phyloP scores from a whole-genome alignment of 1,140 invertebrate genomes.

The Hypothenemus hampei region DNA sequence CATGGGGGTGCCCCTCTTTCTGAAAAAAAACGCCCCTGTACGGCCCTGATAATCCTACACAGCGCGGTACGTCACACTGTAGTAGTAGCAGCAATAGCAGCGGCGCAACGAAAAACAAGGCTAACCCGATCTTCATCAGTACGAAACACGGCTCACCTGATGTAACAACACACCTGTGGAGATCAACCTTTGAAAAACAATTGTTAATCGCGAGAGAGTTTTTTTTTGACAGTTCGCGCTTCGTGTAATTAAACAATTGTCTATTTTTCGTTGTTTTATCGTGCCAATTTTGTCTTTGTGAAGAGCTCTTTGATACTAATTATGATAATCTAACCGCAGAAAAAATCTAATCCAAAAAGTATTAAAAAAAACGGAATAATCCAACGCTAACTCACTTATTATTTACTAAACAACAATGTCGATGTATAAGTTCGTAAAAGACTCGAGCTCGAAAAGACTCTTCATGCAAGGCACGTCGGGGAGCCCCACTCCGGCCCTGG shows the following conservation, averaged over 20 bases:
- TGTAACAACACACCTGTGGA: constrained; percentile 38
- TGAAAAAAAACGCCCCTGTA: constrained; percentile 34
- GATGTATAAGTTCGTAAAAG: constrained; percentile 70
- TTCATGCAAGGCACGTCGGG: constrained; percentile 72
- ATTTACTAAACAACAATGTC: constrained; percentile 43
- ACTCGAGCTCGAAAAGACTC: constrained; percentile 54
- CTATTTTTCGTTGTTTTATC: too few species aligned
- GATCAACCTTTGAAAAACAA: not conserved
- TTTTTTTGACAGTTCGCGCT: too few species aligned
- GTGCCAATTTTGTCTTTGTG: not conserved
- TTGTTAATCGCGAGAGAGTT: not conserved
- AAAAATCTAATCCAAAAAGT: too few species aligned
- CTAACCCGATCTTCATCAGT: constrained; percentile 33
- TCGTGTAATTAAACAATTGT: too few species aligned
- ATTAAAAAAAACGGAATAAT: too few species aligned
- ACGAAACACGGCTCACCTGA: constrained; percentile 39
- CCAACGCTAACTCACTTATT: not conserved
- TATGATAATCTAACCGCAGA: too few species aligned
- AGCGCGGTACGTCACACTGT: too few species aligned
- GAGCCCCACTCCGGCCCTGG: constrained; percentile 43
- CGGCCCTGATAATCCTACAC: constrained; percentile 39
- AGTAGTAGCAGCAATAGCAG: too few species aligned
- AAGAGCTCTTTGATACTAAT: too few species aligned
- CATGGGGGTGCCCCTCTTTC: constrained; percentile 3
- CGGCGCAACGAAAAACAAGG: constrained; percentile 24